Base-by-base conservation (phyloP, 2,113 vertebrate genomes). In the Myiagra hebetior region DNA sequence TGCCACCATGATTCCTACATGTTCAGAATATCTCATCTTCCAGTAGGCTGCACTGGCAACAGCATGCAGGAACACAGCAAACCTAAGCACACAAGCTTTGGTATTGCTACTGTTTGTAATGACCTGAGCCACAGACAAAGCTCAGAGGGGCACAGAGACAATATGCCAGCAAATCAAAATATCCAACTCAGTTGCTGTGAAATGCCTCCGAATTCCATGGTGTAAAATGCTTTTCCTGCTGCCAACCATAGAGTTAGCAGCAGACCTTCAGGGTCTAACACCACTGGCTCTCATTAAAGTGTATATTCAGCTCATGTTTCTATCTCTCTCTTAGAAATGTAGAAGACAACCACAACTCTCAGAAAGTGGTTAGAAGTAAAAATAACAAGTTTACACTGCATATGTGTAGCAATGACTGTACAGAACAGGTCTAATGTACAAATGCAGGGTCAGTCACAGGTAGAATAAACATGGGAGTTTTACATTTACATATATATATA, bases 1-100 rank as follows among this genome's bases (percentile, higher is more conserved):
- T 97, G 94, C 92, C 91, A 93, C 88, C 69, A 27, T 95, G 84
- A 68, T 91, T 93, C 89, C 73, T 82, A 85, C n/a, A 64, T 9
- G 28, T 93, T 49, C 44, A 62, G 80, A 86, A 33, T n/a, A 68
- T 39, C 62, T 81, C 59, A 59, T 75, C 28, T 77, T 85, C 68
- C 79, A 86, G 49, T 4, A 47, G 78, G 42, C 60, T 80, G 63
- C 30, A 37, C 39, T 82, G 46, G 63, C 2, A 5, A 83, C 17
- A 27, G 26, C 46, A 53, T 3, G 2, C 37, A 67, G 50, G 67
- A 89, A 87, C 3, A 0, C 49, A 77, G 64, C 53, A 63, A 70
- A 37, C 6, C 22, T 62, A 87, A 56, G 46, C 31, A 68, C 9
- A 8, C 0, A 2, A 12, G 27, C 83, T 77, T 77, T 44, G 13